Conservation (phyloP, 2,888 invertebrate genomes). For the Scaptomyza tumidula region DNA sequence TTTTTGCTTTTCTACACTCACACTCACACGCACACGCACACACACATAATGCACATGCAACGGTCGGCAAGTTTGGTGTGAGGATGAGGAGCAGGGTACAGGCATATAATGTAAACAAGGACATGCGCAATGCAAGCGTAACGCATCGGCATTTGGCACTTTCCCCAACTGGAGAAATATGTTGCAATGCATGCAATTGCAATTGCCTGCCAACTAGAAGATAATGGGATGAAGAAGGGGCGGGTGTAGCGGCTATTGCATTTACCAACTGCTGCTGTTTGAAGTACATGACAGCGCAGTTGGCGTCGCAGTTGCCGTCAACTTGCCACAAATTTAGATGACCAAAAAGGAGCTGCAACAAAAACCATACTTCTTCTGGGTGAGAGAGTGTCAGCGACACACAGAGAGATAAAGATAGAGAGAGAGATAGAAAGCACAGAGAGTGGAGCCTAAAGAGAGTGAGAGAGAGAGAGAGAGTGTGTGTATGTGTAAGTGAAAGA, state of each 20-base stretch:
- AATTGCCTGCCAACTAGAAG: slow-evolving; percentile 78
- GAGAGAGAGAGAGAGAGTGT: slow-evolving; percentile 15
- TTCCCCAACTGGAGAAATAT: slow-evolving; percentile 76
- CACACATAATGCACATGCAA: slow-evolving; percentile 34
- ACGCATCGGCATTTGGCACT: slow-evolving; percentile 42
- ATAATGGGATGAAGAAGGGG: slow-evolving; percentile 45
- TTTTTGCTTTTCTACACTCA: slow-evolving; percentile 77
- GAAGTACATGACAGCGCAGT: slow-evolving; percentile 42
- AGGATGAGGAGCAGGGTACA: slow-evolving; percentile 22
- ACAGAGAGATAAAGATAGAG: not conserved
- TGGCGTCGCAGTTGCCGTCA: slow-evolving; percentile 56
- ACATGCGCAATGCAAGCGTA: slow-evolving; percentile 68
- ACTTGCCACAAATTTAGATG: slow-evolving; percentile 78
- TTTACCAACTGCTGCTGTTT: slow-evolving; percentile 43
- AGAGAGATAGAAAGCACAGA: not conserved
- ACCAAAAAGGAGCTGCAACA: slow-evolving; percentile 63
- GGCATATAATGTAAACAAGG: slow-evolving; percentile 78
- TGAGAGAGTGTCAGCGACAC: slow-evolving; percentile 25
- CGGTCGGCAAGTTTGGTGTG: slow-evolving; percentile 46
- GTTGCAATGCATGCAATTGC: slow-evolving; percentile 70
- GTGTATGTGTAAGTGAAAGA: slow-evolving; percentile 13
- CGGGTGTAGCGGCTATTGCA: slow-evolving; percentile 21
- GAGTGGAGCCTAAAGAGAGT: slow-evolving; percentile 6
- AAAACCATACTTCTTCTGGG: slow-evolving; percentile 36
- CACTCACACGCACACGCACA: slow-evolving; percentile 35